phyloP scores from a whole-genome alignment of 2,113 vertebrate genomes.

The Ceuthmochares aereus region DNA sequence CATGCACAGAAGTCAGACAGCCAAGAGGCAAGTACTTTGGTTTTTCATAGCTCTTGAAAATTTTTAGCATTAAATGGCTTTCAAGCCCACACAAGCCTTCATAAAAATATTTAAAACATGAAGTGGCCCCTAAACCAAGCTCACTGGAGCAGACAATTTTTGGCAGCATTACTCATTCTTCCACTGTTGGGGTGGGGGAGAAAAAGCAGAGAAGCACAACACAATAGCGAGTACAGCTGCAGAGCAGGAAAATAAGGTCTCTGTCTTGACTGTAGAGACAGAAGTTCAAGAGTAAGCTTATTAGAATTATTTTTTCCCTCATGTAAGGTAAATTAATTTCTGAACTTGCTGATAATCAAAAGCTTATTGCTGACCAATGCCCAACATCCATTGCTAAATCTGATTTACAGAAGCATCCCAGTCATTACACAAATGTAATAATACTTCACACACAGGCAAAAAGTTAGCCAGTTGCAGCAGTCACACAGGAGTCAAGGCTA shows the following conservation, averaged over 20 bases:
- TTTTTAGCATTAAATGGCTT: neutral
- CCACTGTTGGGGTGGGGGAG: neutral
- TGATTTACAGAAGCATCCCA: neutral
- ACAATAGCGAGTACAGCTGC: neutral
- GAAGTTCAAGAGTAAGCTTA: neutral
- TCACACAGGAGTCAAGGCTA: neutral
- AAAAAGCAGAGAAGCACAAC: neutral
- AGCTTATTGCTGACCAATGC: neutral
- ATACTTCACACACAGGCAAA: neutral
- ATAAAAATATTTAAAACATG: neutral
- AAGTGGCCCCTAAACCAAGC: neutral
- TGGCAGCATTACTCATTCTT: neutral
- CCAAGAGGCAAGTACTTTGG: neutral
- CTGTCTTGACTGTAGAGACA: neutral
- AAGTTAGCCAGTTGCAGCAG: neutral
- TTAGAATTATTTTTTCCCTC: neutral
- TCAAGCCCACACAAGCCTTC: neutral
- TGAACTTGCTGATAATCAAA: neutral
- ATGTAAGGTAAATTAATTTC: neutral
- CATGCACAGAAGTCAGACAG: accelerated
- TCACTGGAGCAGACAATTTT: neutral
- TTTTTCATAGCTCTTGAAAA: neutral
- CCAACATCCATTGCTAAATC: neutral
- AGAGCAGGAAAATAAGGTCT: neutral
- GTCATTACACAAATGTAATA: neutral